Percentiles rank a stretch among this genome's conserved stretches.
Conservation (phyloP, 2,797 vertebrate genomes). For the Podarcis siculus region DNA sequence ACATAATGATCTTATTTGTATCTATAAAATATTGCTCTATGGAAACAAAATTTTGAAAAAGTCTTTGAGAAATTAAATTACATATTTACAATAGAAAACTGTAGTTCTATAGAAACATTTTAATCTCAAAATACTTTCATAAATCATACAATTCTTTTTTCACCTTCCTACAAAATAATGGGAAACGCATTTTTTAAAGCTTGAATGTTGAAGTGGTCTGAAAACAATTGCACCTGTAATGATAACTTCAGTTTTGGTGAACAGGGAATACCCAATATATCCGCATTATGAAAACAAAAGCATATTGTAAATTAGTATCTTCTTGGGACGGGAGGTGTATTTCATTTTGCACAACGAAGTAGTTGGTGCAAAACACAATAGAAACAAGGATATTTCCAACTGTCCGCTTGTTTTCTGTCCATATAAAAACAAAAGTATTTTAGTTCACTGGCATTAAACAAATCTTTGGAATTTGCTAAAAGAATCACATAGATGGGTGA, state of each 20-base stretch:
- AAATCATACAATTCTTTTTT: slow-evolving; percentile 70
- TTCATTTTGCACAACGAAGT: slow-evolving; percentile 61
- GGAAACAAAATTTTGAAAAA: slow-evolving; percentile 78
- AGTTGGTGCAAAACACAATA: slow-evolving; percentile 60
- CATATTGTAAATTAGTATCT: slow-evolving; percentile 55
- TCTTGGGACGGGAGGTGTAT: slow-evolving; percentile 64
- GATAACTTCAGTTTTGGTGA: slow-evolving; percentile 50
- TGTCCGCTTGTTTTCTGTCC: slow-evolving; percentile 13
- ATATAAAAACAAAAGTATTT: slow-evolving; percentile 52
- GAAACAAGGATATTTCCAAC: slow-evolving; percentile 45
- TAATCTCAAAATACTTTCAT: slow-evolving; percentile 72
- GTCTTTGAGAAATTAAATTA: slow-evolving; percentile 79
- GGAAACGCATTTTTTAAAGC: slow-evolving; percentile 67
- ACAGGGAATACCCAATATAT: slow-evolving; percentile 54
- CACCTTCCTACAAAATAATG: slow-evolving; percentile 72
- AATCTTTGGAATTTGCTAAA: slow-evolving; percentile 58
- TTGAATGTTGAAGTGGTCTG: slow-evolving; percentile 61
- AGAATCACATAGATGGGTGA: slow-evolving; percentile 70
- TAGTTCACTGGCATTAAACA: slow-evolving; percentile 56
- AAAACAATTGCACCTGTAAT: slow-evolving; percentile 66
- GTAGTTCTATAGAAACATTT: slow-evolving; percentile 69
- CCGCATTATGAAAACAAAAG: slow-evolving; percentile 61
- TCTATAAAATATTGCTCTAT: slow-evolving; percentile 82
- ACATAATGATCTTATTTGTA: slow-evolving; percentile 79
- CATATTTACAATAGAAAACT: slow-evolving; percentile 82